Evolutionary conservation across 2,113 vertebrate genomes (phyloP).

Genomic region (Petromus typicus): DNA sequence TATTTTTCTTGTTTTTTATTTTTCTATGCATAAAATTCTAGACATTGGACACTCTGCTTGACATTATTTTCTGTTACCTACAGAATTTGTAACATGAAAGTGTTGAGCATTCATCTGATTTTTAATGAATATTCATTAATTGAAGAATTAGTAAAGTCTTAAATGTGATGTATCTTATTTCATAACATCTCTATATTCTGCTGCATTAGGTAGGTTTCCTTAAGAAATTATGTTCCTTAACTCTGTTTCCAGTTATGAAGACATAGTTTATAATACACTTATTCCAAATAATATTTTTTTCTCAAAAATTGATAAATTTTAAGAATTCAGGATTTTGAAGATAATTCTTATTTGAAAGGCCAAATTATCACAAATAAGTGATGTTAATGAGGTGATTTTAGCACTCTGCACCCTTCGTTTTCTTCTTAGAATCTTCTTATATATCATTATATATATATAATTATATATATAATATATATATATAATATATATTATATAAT

Average conservation of each 20-base stretch:
- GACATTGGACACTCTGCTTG: neutral
- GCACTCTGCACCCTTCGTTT: neutral
- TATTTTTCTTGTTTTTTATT: neutral
- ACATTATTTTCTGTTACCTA: neutral
- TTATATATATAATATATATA: too few relatives aligned
- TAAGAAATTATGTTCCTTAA: neutral
- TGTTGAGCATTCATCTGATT: neutral
- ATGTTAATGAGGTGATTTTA: neutral
- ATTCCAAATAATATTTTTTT: neutral
- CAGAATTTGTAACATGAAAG: neutral
- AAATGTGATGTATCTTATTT: neutral
- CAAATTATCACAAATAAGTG: neutral
- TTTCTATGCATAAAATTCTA: neutral
- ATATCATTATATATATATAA: too few relatives aligned
- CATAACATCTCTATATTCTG: neutral
- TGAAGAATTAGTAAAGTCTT: neutral
- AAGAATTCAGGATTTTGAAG: neutral
- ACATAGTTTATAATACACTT: neutral
- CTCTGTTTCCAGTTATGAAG: neutral
- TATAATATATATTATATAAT: too few relatives aligned
- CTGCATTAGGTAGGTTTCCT: neutral
- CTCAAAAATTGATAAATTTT: neutral
- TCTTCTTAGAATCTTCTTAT: neutral
- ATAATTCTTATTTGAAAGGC: neutral
- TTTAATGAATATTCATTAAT: neutral